Evolutionary conservation across 2,888 invertebrate species (phyloP), one percentile per base, ranked within the genome.

Genomic region (Chloromyia formosa): DNA sequence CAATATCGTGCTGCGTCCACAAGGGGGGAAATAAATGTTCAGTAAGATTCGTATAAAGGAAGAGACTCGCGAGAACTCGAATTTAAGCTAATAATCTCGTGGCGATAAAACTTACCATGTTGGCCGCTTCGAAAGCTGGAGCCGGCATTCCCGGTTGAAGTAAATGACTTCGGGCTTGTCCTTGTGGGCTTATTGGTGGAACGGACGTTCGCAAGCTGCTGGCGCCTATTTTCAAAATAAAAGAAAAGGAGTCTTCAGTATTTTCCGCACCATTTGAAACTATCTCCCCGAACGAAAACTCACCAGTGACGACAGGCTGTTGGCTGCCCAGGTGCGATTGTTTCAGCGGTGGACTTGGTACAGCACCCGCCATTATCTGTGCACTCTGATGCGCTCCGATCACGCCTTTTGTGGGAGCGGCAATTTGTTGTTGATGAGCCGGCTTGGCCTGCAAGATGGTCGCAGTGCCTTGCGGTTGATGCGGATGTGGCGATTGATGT

Each of bases 81-180:
- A 7, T 35, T 4, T 35, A 35, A 4, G 27, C 27, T 35, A 4
- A 35, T 35, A 35, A 35, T 35, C 27, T 2, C 7, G 2, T 35
- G 7, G 27, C 2, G 7, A 18, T 49, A 42, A 20, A 5, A 82
- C 92, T 92, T 87, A 94, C 94, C 91, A 94, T 85, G 82, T 88
- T 89, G 10, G 89, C 87, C 10, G 89, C 87, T 80, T 91, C 91
- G 80, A 88, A 91, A 16, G 89, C 86, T 16, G 90, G 87, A 58
- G 90, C 87, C 20, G 90, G 88, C 79, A 90, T 85, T 22, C 88
- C 88, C 1, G 88, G 83, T 69, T 88, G 88, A 75, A 88, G 78
- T 23, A 88, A 84, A 74, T 88, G 87, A 12, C 83, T 85, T 45
- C 89, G 87, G n/a, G 87, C 83, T 82, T 87, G 89, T 78, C 88